Evolutionary conservation across 1,140 invertebrate species (phyloP).

Genomic region (Euschistus heros): DNA sequence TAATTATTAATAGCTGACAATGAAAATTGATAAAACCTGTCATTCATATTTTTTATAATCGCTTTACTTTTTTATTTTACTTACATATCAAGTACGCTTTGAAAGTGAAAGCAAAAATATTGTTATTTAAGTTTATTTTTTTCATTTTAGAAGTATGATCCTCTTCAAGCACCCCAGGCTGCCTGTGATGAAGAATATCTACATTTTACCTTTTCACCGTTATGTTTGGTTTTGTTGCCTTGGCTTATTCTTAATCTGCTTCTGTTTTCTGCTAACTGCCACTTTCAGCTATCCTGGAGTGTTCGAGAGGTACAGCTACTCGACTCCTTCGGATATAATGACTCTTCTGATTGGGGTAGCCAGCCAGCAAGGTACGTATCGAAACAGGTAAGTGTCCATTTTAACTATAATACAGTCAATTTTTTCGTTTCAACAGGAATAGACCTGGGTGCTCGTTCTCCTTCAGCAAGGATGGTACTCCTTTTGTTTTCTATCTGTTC

Average conservation of each 20-base stretch:
- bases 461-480: conserved; percentile 34
- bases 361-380: background rate
- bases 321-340: background rate
- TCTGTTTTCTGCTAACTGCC: background rate
- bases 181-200: background rate
- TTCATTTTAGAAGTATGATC: background rate
- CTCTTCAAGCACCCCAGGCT: conserved; percentile 1
- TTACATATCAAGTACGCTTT: too few relatives aligned
- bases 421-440: background rate
- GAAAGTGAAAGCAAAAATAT: too few relatives aligned
- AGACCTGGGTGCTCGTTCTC: background rate
- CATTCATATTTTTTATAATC: too few relatives aligned
- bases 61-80: too few relatives aligned
- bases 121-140: too few relatives aligned
- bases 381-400: background rate
- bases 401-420: background rate
- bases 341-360: background rate
- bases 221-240: conserved; percentile 30
- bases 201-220: background rate
- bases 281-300: background rate
- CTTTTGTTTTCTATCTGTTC: conserved; percentile 46
- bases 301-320: background rate
- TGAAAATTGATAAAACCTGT: too few relatives aligned
- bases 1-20: too few relatives aligned
- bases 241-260: conserved; percentile 35